phyloP scores from a whole-genome alignment of 2,888 invertebrate genomes.

The Synanthedon tipuliformis region DNA sequence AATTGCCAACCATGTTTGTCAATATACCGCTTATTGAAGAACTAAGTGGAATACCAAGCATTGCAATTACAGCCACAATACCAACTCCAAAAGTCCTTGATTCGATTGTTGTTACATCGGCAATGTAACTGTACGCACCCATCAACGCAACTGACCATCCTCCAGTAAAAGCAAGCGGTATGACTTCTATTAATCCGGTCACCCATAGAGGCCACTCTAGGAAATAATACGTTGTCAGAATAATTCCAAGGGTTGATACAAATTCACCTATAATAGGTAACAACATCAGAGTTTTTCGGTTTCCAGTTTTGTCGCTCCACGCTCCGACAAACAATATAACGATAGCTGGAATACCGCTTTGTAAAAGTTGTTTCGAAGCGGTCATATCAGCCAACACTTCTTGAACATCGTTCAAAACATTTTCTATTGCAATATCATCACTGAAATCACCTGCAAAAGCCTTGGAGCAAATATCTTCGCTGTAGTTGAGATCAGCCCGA shows the following conservation, averaged over 20 bases:
- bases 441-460: slow-evolving; percentile 32
- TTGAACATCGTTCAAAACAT: slow-evolving; percentile 48
- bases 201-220: slow-evolving; percentile 67
- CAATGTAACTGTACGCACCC: slow-evolving; percentile 72
- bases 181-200: slow-evolving; percentile 63
- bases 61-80: slow-evolving; percentile 65
- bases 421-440: slow-evolving; percentile 29
- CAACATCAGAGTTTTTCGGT: slow-evolving; percentile 68
- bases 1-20: slow-evolving; percentile 52
- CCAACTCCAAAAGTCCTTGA: slow-evolving; percentile 73
- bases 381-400: slow-evolving; percentile 61
- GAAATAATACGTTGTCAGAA: slow-evolving; percentile 68
- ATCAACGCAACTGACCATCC: slow-evolving; percentile 68
- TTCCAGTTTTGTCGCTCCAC: slow-evolving; percentile 72
- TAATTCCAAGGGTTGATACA: slow-evolving; percentile 55
- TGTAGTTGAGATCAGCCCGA: slow-evolving; percentile 56
- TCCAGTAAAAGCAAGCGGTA: slow-evolving; percentile 70
- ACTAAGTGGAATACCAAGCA: slow-evolving; percentile 60
- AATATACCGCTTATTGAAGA: slow-evolving; percentile 63
- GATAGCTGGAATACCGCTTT: slow-evolving; percentile 67
- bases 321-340: slow-evolving; percentile 71
- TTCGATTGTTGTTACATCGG: slow-evolving; percentile 69
- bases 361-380: slow-evolving; percentile 65
- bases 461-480: slow-evolving; percentile 58
- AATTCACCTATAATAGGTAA: slow-evolving; percentile 69